Base-by-base conservation (phyloP, 2,888 invertebrate species). In the Phorcus lineatus region DNA sequence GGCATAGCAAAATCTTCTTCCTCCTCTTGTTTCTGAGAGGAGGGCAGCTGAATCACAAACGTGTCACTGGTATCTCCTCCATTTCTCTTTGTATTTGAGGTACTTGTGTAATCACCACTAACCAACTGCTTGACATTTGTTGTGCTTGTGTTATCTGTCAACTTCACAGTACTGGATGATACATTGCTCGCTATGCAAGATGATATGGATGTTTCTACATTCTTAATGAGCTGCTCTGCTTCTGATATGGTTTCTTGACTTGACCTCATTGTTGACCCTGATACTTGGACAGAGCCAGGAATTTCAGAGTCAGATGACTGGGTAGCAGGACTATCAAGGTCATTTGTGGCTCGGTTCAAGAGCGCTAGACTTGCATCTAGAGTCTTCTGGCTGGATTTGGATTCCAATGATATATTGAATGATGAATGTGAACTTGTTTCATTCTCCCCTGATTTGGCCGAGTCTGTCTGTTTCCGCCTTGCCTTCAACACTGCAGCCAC, bases 391-490 rank as follows among this genome's bases (percentile, higher is more conserved):
- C 83, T 86, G 36, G 83, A 53, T 74, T 85, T 83, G 31, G 80
- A n/a, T 6, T 47, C 47, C 47, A 47, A 47, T 17, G 19, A 17
- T 77, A 24, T 77, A 74, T 77, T 53, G 13, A 28, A 52, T 22
- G 53, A 75, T 22, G 22, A 17, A 53, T 19, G n/a, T 57, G 62
- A 55, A 28, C 55, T 80, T 66, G 81, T 80, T 70, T 67, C 80
- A 52, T 83, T 83, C 57, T 84, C 82, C 66, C 78, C 83, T 78
- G 81, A 28, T 52, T 62, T 83, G 67, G 16, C 28, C 2, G 84
- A 82, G 77, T 88, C 88, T 3, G 87, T 88, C 81, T 87, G 86
- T 79, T 89, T 84, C 31, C 88, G 81, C 13, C 89, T 81, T 24
- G 84, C 82, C 82, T 82, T 85, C 54, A 88, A 80, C 74, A 86